These are phyloP conservation scores for Ictalurus punctatus DNA, from an alignment of 2,113 vertebrate genomes.

Conservation along the genomic window DNA sequence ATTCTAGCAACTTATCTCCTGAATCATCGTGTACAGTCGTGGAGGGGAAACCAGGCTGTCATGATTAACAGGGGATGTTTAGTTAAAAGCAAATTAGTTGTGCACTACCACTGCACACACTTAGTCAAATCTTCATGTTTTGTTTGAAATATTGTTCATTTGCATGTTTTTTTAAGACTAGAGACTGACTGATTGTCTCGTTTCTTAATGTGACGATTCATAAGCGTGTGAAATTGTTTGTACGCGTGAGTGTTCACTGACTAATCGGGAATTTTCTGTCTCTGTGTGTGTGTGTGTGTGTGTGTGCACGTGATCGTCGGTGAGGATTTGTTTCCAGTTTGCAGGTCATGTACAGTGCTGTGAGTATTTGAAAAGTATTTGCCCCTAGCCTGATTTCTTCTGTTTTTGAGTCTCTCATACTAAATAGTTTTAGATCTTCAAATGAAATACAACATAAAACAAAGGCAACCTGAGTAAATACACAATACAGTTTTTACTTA, in stretches of 20 bases:
- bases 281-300: not conserved
- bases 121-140: not conserved
- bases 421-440: no score
- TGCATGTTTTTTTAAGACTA: not conserved
- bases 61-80: not conserved
- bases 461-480: no score
- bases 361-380: no score
- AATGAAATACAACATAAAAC: no score
- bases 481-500: no score
- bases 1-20: not conserved
- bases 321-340: not conserved
- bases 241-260: not conserved
- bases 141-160: not conserved
- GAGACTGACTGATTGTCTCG: not conserved
- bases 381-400: no score
- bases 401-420: no score
- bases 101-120: not conserved
- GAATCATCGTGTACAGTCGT: not conserved
- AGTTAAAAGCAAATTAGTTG: not conserved
- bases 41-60: not conserved
- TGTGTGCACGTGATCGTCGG: not conserved
- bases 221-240: not conserved
- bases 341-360: not conserved
- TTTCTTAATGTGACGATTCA: not conserved
- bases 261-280: not conserved